These are phyloP conservation scores for Nemotelus nigrinus DNA, from an alignment of 2,888 invertebrate species.

Conservation along the genomic window DNA sequence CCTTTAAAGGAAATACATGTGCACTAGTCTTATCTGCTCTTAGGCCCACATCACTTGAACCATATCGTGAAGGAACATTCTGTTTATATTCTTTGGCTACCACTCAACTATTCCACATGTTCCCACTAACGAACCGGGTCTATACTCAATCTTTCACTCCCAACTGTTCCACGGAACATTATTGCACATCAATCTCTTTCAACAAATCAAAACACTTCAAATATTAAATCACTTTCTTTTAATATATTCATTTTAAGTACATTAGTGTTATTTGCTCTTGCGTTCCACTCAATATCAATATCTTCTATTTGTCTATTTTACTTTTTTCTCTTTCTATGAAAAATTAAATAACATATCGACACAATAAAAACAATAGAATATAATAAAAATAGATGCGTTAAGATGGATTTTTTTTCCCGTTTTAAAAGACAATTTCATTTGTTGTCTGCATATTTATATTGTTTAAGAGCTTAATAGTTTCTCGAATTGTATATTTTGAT, in stretches of 20 bases:
- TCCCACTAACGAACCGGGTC: too few species aligned
- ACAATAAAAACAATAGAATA: slow-evolving; percentile 38
- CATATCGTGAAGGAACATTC: too few species aligned
- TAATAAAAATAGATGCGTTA: slow-evolving; percentile 28
- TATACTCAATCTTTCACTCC: too few species aligned
- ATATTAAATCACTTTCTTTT: slow-evolving; percentile 49
- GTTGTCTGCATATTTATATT: not conserved
- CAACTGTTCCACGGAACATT: too few species aligned
- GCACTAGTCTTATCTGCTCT: too few species aligned
- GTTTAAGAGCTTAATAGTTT: not conserved
- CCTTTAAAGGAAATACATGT: too few species aligned
- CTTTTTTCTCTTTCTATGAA: slow-evolving; percentile 2
- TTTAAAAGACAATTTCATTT: too few species aligned
- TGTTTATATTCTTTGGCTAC: too few species aligned
- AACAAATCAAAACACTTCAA: slow-evolving; percentile 28
- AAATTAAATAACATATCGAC: slow-evolving; percentile 38
- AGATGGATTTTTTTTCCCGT: not conserved
- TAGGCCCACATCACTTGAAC: too few species aligned
- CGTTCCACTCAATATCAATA: slow-evolving; percentile 32
- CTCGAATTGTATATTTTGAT: not conserved
- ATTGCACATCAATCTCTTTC: too few species aligned
- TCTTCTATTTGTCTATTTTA: not conserved
- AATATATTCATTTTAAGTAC: slow-evolving; percentile 51
- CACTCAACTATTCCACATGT: too few species aligned
- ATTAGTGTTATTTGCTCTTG: slow-evolving; percentile 46